Percentiles rank a stretch among this genome's conserved stretches.
Conservation (phyloP, 2,797 vertebrate genomes). For the Sebastes glaucus region DNA sequence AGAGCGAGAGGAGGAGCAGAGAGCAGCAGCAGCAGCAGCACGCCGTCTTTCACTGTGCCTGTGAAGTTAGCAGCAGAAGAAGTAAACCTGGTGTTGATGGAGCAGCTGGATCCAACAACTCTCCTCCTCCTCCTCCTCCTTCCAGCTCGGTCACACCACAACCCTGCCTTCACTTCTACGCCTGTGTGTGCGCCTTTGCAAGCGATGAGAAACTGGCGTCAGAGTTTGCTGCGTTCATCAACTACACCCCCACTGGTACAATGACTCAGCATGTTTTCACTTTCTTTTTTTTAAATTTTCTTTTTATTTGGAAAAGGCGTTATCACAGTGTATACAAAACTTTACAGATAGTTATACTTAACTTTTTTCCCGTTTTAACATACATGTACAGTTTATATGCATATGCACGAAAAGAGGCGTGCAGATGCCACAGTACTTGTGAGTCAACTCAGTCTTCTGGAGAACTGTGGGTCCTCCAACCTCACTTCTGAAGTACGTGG, state of each 20-base stretch:
- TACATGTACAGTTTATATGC: too few species aligned
- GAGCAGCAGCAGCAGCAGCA: slow-evolving; percentile 32
- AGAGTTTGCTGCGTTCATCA: slow-evolving; percentile 90
- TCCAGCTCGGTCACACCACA: neutral
- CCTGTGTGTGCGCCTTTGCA: slow-evolving; percentile 93
- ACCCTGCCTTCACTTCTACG: slow-evolving; percentile 91
- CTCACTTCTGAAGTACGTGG: too few species aligned
- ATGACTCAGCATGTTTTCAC: neutral
- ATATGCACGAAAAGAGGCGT: too few species aligned
- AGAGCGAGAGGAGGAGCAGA: slow-evolving; percentile 53
- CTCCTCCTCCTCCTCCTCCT: neutral
- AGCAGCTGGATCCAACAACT: neutral
- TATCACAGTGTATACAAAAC: too few species aligned
- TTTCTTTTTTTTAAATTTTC: neutral
- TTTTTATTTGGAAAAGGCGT: too few species aligned
- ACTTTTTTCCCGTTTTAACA: too few species aligned
- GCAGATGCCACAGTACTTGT: too few species aligned
- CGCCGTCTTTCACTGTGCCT: slow-evolving; percentile 68
- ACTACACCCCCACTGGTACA: slow-evolving; percentile 80
- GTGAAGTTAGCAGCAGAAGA: slow-evolving; percentile 49
- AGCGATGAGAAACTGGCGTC: slow-evolving; percentile 89
- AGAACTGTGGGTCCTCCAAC: too few species aligned
- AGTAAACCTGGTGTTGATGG: slow-evolving; percentile 22
- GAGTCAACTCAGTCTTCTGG: too few species aligned
- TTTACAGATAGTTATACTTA: too few species aligned